phyloP scores from a whole-genome alignment of 2,797 vertebrate genomes.

The Coluber constrictor region DNA sequence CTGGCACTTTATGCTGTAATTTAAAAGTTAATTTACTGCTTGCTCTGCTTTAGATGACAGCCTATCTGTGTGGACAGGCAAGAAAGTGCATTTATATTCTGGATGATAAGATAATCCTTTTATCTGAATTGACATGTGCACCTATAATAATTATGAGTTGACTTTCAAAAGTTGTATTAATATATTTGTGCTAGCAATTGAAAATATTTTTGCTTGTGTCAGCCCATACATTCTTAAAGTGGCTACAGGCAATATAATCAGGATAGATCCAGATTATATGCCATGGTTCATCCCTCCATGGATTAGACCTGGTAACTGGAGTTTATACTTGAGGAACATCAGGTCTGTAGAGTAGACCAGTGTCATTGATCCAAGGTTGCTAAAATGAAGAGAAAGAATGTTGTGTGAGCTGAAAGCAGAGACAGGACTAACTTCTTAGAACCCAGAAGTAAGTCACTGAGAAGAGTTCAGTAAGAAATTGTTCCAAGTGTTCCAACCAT shows the following conservation, averaged over 20 bases:
- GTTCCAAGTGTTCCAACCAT: neutral
- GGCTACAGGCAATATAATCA: neutral
- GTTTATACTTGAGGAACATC: neutral
- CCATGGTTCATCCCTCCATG: neutral
- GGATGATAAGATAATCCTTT: neutral
- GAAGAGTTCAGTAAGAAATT: neutral
- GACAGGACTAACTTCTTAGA: neutral
- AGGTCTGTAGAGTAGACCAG: neutral
- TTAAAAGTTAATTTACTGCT: conserved; percentile 9
- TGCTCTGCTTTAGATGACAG: conserved; percentile 6
- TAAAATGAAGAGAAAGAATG: neutral
- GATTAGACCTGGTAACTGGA: neutral
- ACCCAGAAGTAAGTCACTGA: neutral
- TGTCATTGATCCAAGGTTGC: neutral
- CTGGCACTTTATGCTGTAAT: conserved; percentile 1
- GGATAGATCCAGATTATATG: neutral
- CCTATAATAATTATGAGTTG: conserved; percentile 3
- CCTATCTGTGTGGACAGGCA: conserved; percentile 10
- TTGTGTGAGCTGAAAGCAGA: neutral
- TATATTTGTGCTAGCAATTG: conserved; percentile 10
- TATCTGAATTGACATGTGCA: neutral
- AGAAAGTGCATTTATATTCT: conserved; percentile 20
- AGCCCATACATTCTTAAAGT: neutral
- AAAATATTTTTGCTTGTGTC: neutral
- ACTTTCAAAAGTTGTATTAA: neutral